Base-by-base conservation (phyloP, 2,113 vertebrate species). In the Actenoides lindsayi region DNA sequence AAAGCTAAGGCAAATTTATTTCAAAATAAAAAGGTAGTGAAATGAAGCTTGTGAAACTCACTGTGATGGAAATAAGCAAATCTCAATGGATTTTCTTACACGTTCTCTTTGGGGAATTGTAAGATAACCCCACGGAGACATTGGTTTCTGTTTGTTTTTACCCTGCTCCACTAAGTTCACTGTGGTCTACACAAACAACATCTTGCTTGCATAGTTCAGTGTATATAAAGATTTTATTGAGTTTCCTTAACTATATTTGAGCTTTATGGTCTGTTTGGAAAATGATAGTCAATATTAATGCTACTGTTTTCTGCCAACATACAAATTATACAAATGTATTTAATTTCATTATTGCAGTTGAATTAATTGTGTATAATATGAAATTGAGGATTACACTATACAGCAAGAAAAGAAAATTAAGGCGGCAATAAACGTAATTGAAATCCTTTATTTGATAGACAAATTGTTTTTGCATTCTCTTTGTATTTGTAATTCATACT, bases 341-440 rank as follows among this genome's bases (percentile, higher is more conserved):
- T 95, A 93, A 93, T 91, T 94, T 95, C 92, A 91, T 94, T 94
- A 91, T 35, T 92, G 73, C 64, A 42, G 48, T 89, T 87, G 92
- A 96, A 96, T 96, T 95, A 95, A 96, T 96, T 92, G 74, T 57
- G 25, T 89, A 59, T 84, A 90, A 79, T 91, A 87, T 31, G 42
- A 86, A 87, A 86, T 68, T 84, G 74, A 84, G 74, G 57, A 71
- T 25, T 78, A 59, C 88, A 42, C 42, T 86, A 42, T 48, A 46
- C 30, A 60, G 51, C 89, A 92, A 75, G 69, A 82, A 96, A 94
- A 89, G 37, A 37, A 93, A 93, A 94, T 95, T 96, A 92, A 92
- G 70, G 65, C 93, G 65, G 90, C 92, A 96, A 35, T 93, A 95
- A 93, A 48, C 33, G 23, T 83, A 96, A 93, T 73, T 89, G 77